Base-by-base conservation (phyloP, 2,113 vertebrate species). In the Syrmaticus mikado region DNA sequence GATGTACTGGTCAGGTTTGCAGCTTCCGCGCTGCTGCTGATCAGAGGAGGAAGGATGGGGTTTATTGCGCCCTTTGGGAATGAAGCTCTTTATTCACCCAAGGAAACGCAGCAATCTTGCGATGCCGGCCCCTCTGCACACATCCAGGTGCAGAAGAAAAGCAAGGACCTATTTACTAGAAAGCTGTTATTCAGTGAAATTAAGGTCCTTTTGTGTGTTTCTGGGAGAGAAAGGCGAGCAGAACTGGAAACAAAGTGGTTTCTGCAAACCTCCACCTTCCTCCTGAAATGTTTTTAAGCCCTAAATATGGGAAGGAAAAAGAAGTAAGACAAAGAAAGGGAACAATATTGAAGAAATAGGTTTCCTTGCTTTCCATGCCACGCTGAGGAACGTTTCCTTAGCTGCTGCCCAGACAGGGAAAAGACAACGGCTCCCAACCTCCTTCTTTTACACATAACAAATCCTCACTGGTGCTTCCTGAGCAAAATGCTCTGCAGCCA, bases 1-100 rank as follows among this genome's bases (percentile, higher is more conserved):
- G 98, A 98, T 98, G 96, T 97, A 98, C 97, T 97, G 95, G 97
- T 97, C 97, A 96, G 95, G 96, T 88, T 97, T 97, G 96, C 97
- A 97, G 96, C 97, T 96, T 95, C 97, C 96, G 91, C 92, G 90
- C 96, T 97, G 89, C 90, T 52, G 81, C 62, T 50, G 93, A 97
- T 97, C 96, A 96, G 94, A 96, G 95, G 89, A 92, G 77, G 89
- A 96, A 90, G 88, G 89, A 94, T 78, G 48, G 50, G 55, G 83
- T 93, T 96, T 96, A 91, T 92, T 85, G 90, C 85, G 89, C 58
- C 65, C 10, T 95, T 86, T 84, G 76, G 94, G 86, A 91, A 78
- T 12, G 57, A 28, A 91, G n/a, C 48, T 73, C 36, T 60, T 55
- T 89, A 7, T 92, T 79, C 85, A 84, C 90, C 82, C 62, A 66